A percentile compares a stretch with the other conserved stretches of the same genome.
These are phyloP conservation scores for Diorhabda carinulata DNA, from an alignment of 1,140 invertebrate genomes.

Conservation along the genomic window DNA sequence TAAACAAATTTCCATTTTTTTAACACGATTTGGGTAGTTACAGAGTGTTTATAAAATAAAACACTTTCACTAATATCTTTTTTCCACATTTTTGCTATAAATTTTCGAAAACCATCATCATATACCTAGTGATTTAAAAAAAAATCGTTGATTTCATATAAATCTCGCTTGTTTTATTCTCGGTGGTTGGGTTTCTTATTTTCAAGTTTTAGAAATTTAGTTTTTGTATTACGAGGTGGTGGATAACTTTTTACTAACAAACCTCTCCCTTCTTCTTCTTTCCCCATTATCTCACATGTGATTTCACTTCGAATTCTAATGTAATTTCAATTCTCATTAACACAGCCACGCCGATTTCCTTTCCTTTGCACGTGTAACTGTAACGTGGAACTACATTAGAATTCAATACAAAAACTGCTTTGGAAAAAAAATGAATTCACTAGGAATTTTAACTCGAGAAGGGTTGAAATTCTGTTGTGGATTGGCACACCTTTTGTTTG, in stretches of 20 bases:
- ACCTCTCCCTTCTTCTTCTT: neutral
- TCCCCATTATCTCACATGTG: neutral
- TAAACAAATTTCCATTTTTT: too few species aligned
- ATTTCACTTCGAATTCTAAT: conserved; percentile 7
- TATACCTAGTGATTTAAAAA: neutral
- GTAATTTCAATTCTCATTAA: conserved; percentile 13
- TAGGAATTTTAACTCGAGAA: neutral
- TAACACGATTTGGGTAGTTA: too few species aligned
- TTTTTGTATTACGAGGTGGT: conserved; percentile 5
- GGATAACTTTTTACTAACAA: conserved; percentile 13
- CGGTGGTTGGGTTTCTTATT: conserved; percentile 19
- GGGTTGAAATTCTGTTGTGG: neutral
- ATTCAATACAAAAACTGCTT: conserved; percentile 5
- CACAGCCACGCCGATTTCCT: conserved; percentile 15
- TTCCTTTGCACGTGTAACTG: conserved; percentile 27
- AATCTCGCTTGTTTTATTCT: conserved; percentile 8
- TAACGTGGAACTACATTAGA: conserved; percentile 3
- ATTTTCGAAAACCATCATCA: neutral
- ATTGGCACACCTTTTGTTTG: conserved; percentile 8
- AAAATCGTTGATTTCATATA: neutral
- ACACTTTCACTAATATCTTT: too few species aligned
- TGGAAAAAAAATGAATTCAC: neutral
- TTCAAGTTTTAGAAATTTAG: neutral
- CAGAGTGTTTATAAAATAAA: too few species aligned
- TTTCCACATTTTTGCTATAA: too few species aligned